Base-by-base conservation (phyloP, 2,888 invertebrate genomes). In the Himalopsyche anomala region DNA sequence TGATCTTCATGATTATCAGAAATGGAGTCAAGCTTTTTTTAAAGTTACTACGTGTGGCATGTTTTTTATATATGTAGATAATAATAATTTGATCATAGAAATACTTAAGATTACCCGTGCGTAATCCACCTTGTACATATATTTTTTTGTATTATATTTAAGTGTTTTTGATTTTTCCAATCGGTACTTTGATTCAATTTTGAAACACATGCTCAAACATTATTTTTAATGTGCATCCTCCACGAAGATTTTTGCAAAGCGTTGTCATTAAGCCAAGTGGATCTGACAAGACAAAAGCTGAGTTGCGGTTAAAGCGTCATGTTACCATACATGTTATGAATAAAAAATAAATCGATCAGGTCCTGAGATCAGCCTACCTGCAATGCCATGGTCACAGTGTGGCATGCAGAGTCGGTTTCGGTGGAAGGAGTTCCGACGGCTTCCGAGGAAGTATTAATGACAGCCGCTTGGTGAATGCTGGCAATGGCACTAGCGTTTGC, bases 391-490 rank as follows among this genome's bases (percentile, higher is more conserved):
- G 51, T 51, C 42, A 80, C 80, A 2, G 45, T 80, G 51, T 42
- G 45, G 80, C 45, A 45, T 80, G 80, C 51, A 11, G 81, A 55
- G 55, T 36, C 45, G 15, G 81, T 42, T 40, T 83, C 19, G 5
- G 83, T 51, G 55, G 19, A 55, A 79, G 91, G 89, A 6, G 90
- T 74, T 36, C 74, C 74, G 15, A 74, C 74, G 74, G 74, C 74
- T 92, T 54, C 81, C 15, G 74, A 74, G 0, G 93, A 92, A 86
- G 92, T 92, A 91, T 92, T 93, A 82, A 74, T 74, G 74, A 36
- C 17, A 36, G 81, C 17, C 19, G 81, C 17, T 28, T 42, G 45
- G 45, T 45, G 80, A 6, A 38, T 15, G 84, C 51, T 85, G 62
- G 84, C 81, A 3, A 85, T 81, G 19, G 85, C 80, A 6, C 80